Base-by-base conservation (phyloP, 2,888 invertebrate species). In the Petrolisthes cinctipes region DNA sequence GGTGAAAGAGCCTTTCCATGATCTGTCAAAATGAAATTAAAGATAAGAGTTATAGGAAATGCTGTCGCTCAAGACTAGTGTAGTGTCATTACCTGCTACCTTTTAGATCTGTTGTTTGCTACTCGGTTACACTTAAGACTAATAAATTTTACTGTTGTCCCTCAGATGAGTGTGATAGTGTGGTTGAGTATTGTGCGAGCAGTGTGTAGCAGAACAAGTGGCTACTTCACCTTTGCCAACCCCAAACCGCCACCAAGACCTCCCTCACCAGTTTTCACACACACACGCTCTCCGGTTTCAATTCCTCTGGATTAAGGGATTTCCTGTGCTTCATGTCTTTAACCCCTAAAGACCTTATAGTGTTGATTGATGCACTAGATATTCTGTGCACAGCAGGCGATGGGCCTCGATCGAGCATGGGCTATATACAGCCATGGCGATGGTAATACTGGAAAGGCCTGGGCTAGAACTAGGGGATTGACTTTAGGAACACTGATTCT, bases 141-240 rank as follows among this genome's bases (percentile, higher is more conserved):
- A 17, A 66, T 11, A 79, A 0, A 79, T n/a, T n/a, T 9, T 66
- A 20, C n/a, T 78, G 4, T 61, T 9, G 57, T 37, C 71, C 51
- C n/a, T 17, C 87, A 88, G 87, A 88, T 88, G 57, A 89, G 89
- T 76, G 85, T 90, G 23, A 81, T 90, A 79, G 85, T 89, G 20
- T 90, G 90, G 90, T 68, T 90, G 53, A 83, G 82, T 79, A 75
- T 89, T 14, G 89, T 90, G 53, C 81, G 86, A 9, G 78, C 85
- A 4, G 86, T 86, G 57, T 84, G 84, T 61, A 56, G 57, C 82
- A 71, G 75, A 57, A 73, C 61, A 9, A 80, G 79, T 54, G 82
- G 71, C 14, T 54, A 56, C 14, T 14, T 79, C 37, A 56, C 68
- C 23, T n/a, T 71, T n/a, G 54, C 80, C 4, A 23, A 66, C 56